These are phyloP conservation scores for Halisarca cf. caerulea DNA, from an alignment of 37 sponge, comb jelly and placozoan genomes.

Conservation along the genomic window DNA sequence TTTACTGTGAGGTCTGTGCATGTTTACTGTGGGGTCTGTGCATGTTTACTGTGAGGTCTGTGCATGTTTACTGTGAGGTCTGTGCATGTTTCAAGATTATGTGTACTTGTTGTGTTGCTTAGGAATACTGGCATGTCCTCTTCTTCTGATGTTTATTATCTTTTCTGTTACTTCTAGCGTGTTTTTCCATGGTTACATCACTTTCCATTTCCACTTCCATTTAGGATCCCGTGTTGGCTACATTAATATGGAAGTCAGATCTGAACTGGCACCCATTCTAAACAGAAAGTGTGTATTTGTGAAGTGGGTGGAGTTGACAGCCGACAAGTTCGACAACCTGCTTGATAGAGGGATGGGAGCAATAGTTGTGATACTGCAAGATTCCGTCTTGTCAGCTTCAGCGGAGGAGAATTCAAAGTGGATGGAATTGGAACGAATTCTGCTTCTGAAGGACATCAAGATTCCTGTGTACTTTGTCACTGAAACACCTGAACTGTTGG, in stretches of 20 bases:
- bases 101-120: too few relatives aligned
- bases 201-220: background rate
- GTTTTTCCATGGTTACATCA: too few relatives aligned
- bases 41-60: too few relatives aligned
- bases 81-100: too few relatives aligned
- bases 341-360: conserved; percentile 76
- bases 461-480: conserved; percentile 82
- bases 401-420: conserved; percentile 39
- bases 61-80: too few relatives aligned
- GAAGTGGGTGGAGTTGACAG: conserved; percentile 54
- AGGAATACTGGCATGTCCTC: too few relatives aligned
- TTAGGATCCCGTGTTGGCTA: conserved; percentile 77
- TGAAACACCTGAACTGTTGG: conserved; percentile 45
- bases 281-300: conserved; percentile 78
- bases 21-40: too few relatives aligned
- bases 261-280: conserved; percentile 45
- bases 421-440: conserved; percentile 61
- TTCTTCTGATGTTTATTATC: too few relatives aligned
- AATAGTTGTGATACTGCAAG: conserved; percentile 68
- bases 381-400: background rate
- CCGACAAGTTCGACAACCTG: conserved; percentile 51
- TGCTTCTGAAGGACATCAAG: conserved; percentile 51
- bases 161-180: too few relatives aligned
- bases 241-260: conserved; percentile 84
- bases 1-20: too few relatives aligned